Evolutionary conservation across 2,888 invertebrate genomes (phyloP), one percentile per base, ranked within the genome.

Genomic region (Limnephilus auricula): DNA sequence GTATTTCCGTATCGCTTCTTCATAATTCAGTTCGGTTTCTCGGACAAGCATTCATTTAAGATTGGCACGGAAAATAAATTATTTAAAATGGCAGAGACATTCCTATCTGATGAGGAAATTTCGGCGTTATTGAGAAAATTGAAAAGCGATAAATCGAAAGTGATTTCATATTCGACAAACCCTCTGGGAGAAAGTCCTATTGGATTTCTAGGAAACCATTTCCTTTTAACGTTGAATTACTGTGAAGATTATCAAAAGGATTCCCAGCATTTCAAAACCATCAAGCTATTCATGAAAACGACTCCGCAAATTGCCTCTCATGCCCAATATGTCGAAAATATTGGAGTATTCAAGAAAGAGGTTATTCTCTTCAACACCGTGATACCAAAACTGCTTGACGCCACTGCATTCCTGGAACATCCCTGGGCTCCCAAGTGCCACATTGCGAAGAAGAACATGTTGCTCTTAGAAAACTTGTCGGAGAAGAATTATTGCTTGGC

Each of bases 391-490:
- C 93, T 94, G 34, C 92, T 93, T 25, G 92, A 93, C 30, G 90
- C 30, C n/a, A 92, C 92, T 31, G 40, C 79, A 4, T 92, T 94
- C 40, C 92, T 93, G 25, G 92, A 93, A 45, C 89, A 79, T 37
- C 93, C 92, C 84, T 94, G 94, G 92, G 93, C 93, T 4, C 94
- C 94, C 5, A 93, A 92, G 31, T 94, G 94, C 89, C 94, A 93
- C 89, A 93, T 94, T 84, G 92, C 93, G 2, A 94, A 94, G 82
- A 93, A 95, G 34, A 94, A 95, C 90, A 94, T 94, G 32, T 94
- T 96, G 92, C 94, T 96, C 0, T 95, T 95, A 92, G 95, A 96
- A 94, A 95, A 96, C 93, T 94, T 96, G 92, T 83, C 90, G 2
- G 65, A 30, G 13, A 79, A 90, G 25, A 90, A 90, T 18, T 93